These are phyloP conservation scores for Lasioglossum calceatum DNA, from an alignment of 2,888 invertebrate genomes.

Conservation along the genomic window DNA sequence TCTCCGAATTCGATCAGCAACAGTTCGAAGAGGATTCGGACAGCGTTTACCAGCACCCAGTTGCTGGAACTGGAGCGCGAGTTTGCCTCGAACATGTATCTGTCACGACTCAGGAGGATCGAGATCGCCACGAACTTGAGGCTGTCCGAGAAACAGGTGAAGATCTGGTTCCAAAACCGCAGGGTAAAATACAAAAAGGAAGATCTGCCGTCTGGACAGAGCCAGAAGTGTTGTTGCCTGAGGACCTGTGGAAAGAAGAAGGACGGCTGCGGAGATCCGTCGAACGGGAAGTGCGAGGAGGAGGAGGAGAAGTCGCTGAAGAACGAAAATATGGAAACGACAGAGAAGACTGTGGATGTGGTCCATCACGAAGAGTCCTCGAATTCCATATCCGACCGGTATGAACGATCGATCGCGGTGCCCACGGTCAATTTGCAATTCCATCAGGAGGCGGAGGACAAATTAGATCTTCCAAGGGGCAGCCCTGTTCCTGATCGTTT, in stretches of 20 bases:
- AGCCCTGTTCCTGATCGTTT: conserved; percentile 29
- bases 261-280: conserved; percentile 69
- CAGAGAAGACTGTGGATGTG: conserved; percentile 24
- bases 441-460: conserved; percentile 51
- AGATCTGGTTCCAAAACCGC: conserved; percentile 97
- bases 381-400: conserved; percentile 37
- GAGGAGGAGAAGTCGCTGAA: conserved; percentile 55
- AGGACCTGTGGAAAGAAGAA: conserved; percentile 84
- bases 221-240: conserved; percentile 85
- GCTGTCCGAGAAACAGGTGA: conserved; percentile 97
- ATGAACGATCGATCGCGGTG: conserved; percentile 47
- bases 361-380: conserved; percentile 42
- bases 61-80: conserved; percentile 93
- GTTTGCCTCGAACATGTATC: conserved; percentile 95
- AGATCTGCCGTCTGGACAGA: conserved; percentile 86
- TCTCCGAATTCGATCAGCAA: conserved; percentile 82
- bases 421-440: conserved; percentile 7
- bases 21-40: conserved; percentile 95
- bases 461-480: conserved; percentile 51
- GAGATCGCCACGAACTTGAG: conserved; percentile 96
- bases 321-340: conserved; percentile 52
- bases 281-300: conserved; percentile 61
- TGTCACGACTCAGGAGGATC: conserved; percentile 94
- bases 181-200: conserved; percentile 97
- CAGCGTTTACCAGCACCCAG: conserved; percentile 96